Conservation (phyloP, 2,888 invertebrate species). For the Mellilla xanthometata region DNA sequence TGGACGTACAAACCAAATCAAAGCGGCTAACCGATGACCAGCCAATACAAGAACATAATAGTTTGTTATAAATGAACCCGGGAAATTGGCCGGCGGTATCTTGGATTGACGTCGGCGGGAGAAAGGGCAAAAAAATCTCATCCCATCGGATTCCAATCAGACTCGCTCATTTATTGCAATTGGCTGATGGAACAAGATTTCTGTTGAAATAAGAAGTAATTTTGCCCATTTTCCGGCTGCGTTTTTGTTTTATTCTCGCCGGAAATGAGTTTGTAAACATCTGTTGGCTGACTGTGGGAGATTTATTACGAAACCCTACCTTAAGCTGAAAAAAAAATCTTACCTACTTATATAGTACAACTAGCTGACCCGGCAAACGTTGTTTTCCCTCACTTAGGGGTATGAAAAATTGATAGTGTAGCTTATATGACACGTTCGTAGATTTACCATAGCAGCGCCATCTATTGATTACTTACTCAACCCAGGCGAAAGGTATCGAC, state of each 20-base stretch:
- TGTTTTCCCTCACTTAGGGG: no score
- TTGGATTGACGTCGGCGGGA: slow-evolving; percentile 33
- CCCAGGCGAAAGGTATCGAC: no score
- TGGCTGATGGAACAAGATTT: slow-evolving; percentile 61
- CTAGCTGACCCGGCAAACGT: no score
- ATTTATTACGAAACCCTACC: not conserved
- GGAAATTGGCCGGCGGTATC: slow-evolving; percentile 59
- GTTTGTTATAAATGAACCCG: slow-evolving; percentile 54
- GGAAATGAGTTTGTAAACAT: slow-evolving; percentile 13
- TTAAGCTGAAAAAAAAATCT: no score
- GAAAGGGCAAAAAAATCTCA: slow-evolving; percentile 54
- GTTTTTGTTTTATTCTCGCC: slow-evolving; percentile 36
- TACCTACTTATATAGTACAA: no score
- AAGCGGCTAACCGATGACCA: slow-evolving; percentile 5
- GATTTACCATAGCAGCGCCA: no score
- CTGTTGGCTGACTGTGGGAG: not conserved
- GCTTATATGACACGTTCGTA: no score
- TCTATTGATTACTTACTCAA: no score
- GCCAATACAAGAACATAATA: slow-evolving; percentile 45
- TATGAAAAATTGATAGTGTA: no score
- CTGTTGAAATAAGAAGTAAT: slow-evolving; percentile 47
- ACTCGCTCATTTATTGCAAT: slow-evolving; percentile 66
- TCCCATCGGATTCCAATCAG: slow-evolving; percentile 68
- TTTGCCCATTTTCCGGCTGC: slow-evolving; percentile 17
- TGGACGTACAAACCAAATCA: not conserved